Evolutionary conservation across 2,888 invertebrate species (phyloP).

Genomic region (Plusia festucae): DNA sequence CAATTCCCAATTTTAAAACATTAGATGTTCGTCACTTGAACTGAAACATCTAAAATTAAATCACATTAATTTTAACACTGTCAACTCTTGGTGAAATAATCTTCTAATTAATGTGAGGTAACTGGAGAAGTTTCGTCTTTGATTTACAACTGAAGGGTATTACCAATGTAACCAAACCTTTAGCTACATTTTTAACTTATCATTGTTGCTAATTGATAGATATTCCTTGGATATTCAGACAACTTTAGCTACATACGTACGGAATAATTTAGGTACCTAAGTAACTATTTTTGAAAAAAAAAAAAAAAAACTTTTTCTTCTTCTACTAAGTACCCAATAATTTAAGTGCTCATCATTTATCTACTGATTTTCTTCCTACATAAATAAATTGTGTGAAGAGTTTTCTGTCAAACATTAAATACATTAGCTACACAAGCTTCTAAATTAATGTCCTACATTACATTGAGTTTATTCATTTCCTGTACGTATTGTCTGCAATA

Average conservation of each 20-base stretch:
- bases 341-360: too few species aligned
- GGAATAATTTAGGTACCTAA: too few species aligned
- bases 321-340: too few species aligned
- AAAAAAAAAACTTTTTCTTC: too few species aligned
- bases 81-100: constrained; percentile 5
- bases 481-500: background rate
- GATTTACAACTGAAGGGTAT: background rate
- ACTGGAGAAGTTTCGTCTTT: background rate
- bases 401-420: background rate
- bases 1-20: too few species aligned
- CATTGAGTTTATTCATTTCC: background rate
- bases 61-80: constrained; percentile 1
- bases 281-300: too few species aligned
- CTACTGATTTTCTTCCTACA: too few species aligned
- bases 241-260: too few species aligned
- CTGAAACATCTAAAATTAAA: constrained; percentile 1
- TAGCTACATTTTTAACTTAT: too few species aligned
- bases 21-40: background rate
- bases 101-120: background rate
- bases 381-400: background rate
- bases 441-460: background rate
- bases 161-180: background rate
- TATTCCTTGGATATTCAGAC: too few species aligned
- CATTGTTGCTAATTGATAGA: background rate
- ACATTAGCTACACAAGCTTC: too few species aligned